Evolutionary conservation across 2,888 invertebrate genomes (phyloP).

Genomic region (Tuta absoluta): DNA sequence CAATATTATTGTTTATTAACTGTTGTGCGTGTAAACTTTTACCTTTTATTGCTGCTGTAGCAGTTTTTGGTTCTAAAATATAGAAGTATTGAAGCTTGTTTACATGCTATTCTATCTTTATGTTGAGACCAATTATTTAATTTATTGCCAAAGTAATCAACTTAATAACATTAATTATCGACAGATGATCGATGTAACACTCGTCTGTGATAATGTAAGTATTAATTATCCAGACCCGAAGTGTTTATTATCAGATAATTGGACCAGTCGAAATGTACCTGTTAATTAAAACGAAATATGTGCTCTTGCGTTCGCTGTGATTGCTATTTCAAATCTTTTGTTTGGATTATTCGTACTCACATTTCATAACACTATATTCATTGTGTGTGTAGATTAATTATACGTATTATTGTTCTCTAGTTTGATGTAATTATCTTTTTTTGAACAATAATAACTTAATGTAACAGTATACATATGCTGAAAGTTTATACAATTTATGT

Average conservation of each 20-base stretch:
- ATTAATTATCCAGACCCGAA: background rate
- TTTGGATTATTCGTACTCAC: background rate
- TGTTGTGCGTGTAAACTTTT: too few species aligned
- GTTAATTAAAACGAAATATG: constrained; percentile 19
- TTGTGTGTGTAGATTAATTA: background rate
- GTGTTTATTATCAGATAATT: constrained; percentile 19
- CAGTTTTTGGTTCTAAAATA: too few species aligned
- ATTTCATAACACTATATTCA: background rate
- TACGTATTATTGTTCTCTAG: background rate
- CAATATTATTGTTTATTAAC: too few species aligned
- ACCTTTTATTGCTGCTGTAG: too few species aligned
- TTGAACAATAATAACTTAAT: too few species aligned
- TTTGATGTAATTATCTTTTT: background rate
- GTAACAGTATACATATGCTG: too few species aligned
- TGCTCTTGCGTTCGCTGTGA: background rate
- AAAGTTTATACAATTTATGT: too few species aligned
- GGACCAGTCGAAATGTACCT: constrained; percentile 11
- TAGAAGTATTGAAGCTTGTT: background rate
- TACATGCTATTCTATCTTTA: background rate
- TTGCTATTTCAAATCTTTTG: background rate
- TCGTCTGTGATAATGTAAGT: constrained; percentile 3
- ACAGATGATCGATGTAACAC: constrained; percentile 1
- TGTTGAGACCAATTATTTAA: background rate
- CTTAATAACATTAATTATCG: constrained; percentile 6
- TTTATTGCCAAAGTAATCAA: background rate